Conservation (phyloP, 2,888 invertebrate genomes). For the Drosophila fulvimacula region DNA sequence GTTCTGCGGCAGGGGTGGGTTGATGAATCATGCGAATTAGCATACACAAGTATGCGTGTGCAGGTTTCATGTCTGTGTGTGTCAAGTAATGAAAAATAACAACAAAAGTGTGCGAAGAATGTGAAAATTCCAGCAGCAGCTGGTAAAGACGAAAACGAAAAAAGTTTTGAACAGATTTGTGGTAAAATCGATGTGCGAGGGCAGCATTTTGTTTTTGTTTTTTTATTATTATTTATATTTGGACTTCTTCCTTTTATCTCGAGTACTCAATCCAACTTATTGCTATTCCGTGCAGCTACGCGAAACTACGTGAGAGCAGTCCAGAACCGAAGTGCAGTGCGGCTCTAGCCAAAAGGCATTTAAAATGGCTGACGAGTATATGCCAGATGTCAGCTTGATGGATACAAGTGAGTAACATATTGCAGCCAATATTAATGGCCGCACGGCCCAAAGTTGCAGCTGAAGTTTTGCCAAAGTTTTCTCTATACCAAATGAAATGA, state of each 20-base stretch:
- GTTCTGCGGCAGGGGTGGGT: conserved; percentile 45
- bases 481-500: neutral
- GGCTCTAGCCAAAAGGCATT: conserved; percentile 59
- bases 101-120: conserved; percentile 57
- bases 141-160: conserved; percentile 18
- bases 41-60: conserved; percentile 30
- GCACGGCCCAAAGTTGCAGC: conserved; percentile 10
- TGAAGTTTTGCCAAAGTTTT: conserved; percentile 5
- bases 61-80: conserved; percentile 27
- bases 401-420: conserved; percentile 84
- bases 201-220: neutral
- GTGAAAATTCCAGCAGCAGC: conserved; percentile 39
- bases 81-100: conserved; percentile 68
- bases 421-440: conserved; percentile 36
- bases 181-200: conserved; percentile 45
- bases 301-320: conserved; percentile 37
- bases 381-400: conserved; percentile 83
- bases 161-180: conserved; percentile 34
- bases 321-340: conserved; percentile 26
- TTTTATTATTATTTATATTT: neutral
- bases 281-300: conserved; percentile 61
- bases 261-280: conserved; percentile 42
- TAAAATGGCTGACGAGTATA: conserved; percentile 83
- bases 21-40: conserved; percentile 67
- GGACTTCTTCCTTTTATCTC: conserved; percentile 3